Conservation (phyloP, 2,888 invertebrate genomes). For the Pyrochroa serraticornis region DNA sequence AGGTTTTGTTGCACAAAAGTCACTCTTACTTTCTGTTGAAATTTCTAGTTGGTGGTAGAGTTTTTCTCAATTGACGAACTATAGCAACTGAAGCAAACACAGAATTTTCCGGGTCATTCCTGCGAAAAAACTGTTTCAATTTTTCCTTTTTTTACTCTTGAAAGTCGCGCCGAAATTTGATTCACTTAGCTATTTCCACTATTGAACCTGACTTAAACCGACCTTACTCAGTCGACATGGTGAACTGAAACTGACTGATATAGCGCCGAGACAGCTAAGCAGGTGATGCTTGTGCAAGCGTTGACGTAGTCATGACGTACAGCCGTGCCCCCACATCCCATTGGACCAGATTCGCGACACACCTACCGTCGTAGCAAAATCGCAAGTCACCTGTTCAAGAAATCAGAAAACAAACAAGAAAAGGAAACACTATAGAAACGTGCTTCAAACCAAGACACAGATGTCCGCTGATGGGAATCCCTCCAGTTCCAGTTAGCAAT, state of each 20-base stretch:
- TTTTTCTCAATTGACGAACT: slow-evolving; percentile 30
- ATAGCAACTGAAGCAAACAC: slow-evolving; percentile 13
- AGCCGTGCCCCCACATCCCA: slow-evolving; percentile 34
- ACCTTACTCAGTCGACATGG: slow-evolving; percentile 2
- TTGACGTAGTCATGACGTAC: slow-evolving; percentile 29
- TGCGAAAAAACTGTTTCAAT: slow-evolving; percentile 28
- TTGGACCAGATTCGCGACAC: slow-evolving; percentile 32
- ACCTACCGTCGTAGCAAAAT: slow-evolving; percentile 27
- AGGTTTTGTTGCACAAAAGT: slow-evolving; percentile 10
- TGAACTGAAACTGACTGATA: slow-evolving; percentile 23
- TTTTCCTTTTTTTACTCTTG: no score
- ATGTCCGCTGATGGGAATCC: no score
- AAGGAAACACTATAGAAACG: slow-evolving; percentile 4
- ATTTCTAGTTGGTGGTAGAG: slow-evolving; percentile 24
- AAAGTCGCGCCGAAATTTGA: not conserved
- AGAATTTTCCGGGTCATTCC: slow-evolving; percentile 33
- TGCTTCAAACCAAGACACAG: no score
- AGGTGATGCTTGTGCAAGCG: slow-evolving; percentile 30
- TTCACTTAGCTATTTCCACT: slow-evolving; percentile 16
- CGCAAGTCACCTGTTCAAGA: slow-evolving; percentile 26
- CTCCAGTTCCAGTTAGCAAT: no score
- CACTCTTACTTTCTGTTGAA: slow-evolving; percentile 37
- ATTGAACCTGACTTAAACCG: not conserved
- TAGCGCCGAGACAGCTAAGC: slow-evolving; percentile 18
- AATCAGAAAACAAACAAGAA: slow-evolving; percentile 13